A percentile compares a stretch with the other conserved stretches of the same genome.
These are phyloP conservation scores for Leucophenga varia DNA, from an alignment of 1,140 invertebrate genomes.

Conservation along the genomic window DNA sequence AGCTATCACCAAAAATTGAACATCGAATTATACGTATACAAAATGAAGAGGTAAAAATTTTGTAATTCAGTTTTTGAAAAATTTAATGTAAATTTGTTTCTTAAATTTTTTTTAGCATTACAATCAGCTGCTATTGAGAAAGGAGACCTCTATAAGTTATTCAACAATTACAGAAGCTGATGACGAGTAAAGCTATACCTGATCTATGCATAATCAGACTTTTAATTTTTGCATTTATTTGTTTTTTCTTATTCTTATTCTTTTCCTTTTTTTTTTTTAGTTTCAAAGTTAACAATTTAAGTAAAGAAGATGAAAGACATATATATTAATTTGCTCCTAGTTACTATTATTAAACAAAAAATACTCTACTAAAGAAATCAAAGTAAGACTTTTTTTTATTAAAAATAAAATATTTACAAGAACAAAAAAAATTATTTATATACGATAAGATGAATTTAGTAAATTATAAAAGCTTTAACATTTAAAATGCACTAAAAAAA, in stretches of 20 bases:
- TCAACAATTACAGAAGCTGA: conserved; percentile 51
- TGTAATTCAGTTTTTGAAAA: not conserved
- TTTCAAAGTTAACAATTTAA: conserved; percentile 32
- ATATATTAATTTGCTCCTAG: too few relatives aligned
- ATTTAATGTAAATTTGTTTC: not conserved
- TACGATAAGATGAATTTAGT: too few relatives aligned
- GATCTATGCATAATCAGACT: not conserved
- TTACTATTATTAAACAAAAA: too few relatives aligned
- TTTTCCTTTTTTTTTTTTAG: too few relatives aligned
- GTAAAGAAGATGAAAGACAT: too few relatives aligned
- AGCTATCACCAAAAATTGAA: conserved; percentile 72
- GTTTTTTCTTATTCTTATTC: not conserved
- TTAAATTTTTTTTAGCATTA: conserved; percentile 29
- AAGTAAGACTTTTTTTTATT: too few relatives aligned
- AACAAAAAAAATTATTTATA: too few relatives aligned
- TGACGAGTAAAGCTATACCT: conserved; percentile 43
- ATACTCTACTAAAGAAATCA: too few relatives aligned
- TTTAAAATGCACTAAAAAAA: too few relatives aligned
- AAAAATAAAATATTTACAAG: too few relatives aligned
- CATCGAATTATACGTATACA: conserved; percentile 74
- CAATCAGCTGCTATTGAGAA: conserved; percentile 45
- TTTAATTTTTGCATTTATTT: conserved; percentile 33
- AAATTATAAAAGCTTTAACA: too few relatives aligned
- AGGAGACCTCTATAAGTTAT: conserved; percentile 46
- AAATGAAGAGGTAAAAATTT: conserved; percentile 63